phyloP scores from a whole-genome alignment of 2,888 invertebrate species.

The Synanthedon vespiformis region DNA sequence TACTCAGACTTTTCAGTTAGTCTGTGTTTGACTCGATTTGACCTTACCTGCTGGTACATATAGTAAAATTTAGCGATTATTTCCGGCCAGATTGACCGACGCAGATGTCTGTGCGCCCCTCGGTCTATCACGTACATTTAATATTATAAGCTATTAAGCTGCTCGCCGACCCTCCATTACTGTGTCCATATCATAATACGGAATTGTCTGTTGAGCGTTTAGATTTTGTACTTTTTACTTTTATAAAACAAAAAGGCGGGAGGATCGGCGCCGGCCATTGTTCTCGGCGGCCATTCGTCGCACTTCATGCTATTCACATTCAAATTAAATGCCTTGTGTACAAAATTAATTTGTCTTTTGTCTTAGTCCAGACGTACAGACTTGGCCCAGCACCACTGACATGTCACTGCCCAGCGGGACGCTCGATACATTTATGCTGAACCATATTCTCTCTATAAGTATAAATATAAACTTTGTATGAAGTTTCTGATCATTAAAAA shows the following conservation, averaged over 20 bases:
- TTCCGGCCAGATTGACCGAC: conserved; percentile 27
- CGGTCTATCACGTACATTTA: conserved; percentile 57
- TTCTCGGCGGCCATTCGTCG: conserved; percentile 67
- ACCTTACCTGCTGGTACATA: too few relatives aligned
- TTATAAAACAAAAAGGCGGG: conserved; percentile 47
- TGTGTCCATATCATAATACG: conserved; percentile 68
- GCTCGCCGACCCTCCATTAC: conserved; percentile 61
- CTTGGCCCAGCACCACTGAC: conserved; percentile 37
- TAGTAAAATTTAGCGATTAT: conserved; percentile 30
- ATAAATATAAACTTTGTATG: not conserved
- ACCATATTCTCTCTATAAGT: not conserved
- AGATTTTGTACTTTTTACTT: conserved; percentile 64
- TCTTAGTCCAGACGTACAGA: conserved; percentile 40
- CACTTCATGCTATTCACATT: conserved; percentile 71
- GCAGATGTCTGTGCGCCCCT: conserved; percentile 22
- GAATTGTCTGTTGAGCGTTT: conserved; percentile 62
- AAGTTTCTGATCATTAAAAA: too few relatives aligned
- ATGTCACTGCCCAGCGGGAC: conserved; percentile 56
- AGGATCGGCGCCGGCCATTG: conserved; percentile 65
- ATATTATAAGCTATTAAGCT: conserved; percentile 67
- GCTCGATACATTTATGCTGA: conserved; percentile 11
- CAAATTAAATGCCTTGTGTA: conserved; percentile 70
- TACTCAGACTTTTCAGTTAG: not conserved
- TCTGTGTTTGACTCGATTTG: not conserved
- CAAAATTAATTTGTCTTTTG: conserved; percentile 72